These are phyloP conservation scores for Murina feae DNA, from an alignment of 2,113 vertebrate species.

Conservation along the genomic window DNA sequence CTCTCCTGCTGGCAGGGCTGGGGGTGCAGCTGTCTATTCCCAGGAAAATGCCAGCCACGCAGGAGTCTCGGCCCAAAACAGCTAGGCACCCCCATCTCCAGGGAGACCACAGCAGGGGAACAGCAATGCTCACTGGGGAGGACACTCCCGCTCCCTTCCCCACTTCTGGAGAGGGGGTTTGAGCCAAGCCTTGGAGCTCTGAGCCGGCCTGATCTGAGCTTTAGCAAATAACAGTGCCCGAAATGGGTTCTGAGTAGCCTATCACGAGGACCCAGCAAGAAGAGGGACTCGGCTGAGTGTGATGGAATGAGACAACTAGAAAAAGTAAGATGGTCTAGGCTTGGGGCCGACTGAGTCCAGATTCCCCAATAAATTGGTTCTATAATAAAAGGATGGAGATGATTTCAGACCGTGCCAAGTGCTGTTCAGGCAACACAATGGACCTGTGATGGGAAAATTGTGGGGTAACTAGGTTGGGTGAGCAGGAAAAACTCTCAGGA, in stretches of 20 bases:
- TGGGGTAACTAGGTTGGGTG: not conserved
- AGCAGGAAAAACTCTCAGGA: not conserved
- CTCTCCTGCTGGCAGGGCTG: not conserved
- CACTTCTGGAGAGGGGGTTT: not conserved
- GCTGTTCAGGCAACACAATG: rapidly evolving
- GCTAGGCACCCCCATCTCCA: not conserved
- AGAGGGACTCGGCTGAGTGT: not conserved
- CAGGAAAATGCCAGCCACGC: not conserved
- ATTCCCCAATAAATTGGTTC: not conserved
- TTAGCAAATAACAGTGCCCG: not conserved
- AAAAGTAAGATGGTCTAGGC: not conserved
- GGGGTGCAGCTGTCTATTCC: not conserved
- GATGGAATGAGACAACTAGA: not conserved
- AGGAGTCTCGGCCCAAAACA: not conserved
- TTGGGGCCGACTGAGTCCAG: not conserved
- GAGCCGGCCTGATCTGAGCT: not conserved
- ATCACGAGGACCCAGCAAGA: not conserved
- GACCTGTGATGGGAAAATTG: not conserved
- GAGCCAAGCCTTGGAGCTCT: not conserved
- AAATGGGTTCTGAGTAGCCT: not conserved
- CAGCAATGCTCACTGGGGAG: rapidly evolving
- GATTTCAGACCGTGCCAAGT: not conserved
- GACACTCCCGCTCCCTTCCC: not conserved
- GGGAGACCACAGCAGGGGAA: not conserved
- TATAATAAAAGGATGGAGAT: rapidly evolving